These are phyloP conservation scores for Globodera ellingtonae DNA, from an alignment of 1,140 invertebrate genomes.

Conservation along the genomic window DNA sequence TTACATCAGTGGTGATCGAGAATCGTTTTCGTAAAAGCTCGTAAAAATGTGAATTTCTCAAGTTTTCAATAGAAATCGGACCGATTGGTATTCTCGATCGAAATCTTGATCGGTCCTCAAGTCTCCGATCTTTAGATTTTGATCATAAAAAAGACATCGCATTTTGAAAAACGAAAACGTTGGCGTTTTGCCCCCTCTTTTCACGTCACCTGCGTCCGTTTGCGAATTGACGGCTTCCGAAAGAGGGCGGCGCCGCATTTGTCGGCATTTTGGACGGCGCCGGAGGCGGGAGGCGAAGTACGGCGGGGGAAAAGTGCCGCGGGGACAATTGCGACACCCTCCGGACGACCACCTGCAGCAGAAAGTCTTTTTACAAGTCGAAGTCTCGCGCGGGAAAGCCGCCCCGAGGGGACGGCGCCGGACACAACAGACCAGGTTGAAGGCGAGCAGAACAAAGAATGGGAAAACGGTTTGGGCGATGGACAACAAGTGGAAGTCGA, in stretches of 20 bases:
- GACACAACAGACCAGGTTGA: constrained; percentile 51
- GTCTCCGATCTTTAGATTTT: no score
- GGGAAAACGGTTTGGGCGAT: constrained; percentile 59
- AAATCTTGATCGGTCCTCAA: no score
- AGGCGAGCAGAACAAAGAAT: constrained; percentile 53
- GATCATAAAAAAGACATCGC: no score
- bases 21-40: no score
- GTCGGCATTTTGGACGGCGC: background rate
- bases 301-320: constrained; percentile 4
- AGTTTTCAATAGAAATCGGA: no score
- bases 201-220: background rate
- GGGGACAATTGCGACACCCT: constrained; percentile 3
- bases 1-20: background rate
- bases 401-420: no score
- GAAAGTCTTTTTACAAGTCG: no score
- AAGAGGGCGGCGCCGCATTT: background rate
- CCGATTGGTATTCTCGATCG: no score
- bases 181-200: background rate
- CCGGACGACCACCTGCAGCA: constrained; percentile 2
- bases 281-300: background rate
- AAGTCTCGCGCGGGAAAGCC: no score
- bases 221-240: background rate
- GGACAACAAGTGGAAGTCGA: constrained; percentile 58
- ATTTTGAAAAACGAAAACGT: no score
- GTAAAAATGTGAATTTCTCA: no score